phyloP scores from a whole-genome alignment of 2,797 vertebrate genomes.

The Hylomyscus alleni region DNA sequence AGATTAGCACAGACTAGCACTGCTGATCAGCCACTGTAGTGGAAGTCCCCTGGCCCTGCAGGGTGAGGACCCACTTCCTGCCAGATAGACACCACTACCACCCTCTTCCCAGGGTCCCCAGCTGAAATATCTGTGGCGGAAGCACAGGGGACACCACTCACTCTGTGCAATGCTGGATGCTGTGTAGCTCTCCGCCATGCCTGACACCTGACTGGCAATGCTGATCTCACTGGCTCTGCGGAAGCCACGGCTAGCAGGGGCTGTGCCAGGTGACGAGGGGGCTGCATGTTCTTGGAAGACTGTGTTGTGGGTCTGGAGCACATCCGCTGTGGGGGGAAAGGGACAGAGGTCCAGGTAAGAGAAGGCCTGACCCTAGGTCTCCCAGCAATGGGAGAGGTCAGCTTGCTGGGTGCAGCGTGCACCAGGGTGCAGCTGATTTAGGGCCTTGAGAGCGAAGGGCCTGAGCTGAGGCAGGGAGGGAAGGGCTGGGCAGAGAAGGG shows the following conservation, averaged over 20 bases:
- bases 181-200: conserved; percentile 99
- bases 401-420: background rate
- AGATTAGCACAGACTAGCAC: background rate
- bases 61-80: background rate
- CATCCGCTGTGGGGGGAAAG: conserved; percentile 92
- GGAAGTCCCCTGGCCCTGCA: background rate
- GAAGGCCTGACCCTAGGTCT: background rate
- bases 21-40: accelerated
- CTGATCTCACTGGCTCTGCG: conserved; percentile 98
- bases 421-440: background rate
- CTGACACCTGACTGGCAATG: conserved; percentile 99
- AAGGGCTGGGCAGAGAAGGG: background rate
- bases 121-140: background rate
- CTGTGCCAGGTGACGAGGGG: conserved; percentile 94
- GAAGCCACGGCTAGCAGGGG: conserved; percentile 93
- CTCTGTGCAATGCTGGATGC: conserved; percentile 98
- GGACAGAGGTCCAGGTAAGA: conserved; percentile 56
- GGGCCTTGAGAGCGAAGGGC: background rate
- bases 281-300: conserved; percentile 96
- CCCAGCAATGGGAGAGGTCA: background rate
- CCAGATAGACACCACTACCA: background rate
- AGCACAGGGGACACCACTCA: conserved; percentile 89
- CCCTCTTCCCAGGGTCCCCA: background rate
- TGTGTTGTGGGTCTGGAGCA: conserved; percentile 97
- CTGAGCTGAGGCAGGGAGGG: background rate